Conservation (phyloP, 2,888 invertebrate genomes). For the Troilus luridus region DNA sequence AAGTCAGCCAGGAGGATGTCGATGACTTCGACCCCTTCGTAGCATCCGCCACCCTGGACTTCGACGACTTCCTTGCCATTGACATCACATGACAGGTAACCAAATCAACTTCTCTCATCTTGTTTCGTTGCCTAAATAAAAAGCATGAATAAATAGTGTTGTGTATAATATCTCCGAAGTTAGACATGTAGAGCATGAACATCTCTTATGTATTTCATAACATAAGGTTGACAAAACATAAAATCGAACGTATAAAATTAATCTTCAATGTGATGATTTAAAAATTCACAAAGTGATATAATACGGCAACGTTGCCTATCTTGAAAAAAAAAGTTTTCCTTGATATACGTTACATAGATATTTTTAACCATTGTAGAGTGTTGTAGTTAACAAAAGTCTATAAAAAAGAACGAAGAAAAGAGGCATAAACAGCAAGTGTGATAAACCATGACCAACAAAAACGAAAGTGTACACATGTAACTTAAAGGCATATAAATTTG, state of each 20-base stretch:
- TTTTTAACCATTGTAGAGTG: too few species aligned
- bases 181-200: not conserved
- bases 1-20: not conserved
- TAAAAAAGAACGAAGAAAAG: too few species aligned
- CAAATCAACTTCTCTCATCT: not conserved
- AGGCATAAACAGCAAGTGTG: too few species aligned
- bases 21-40: constrained; percentile 62
- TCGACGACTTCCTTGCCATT: constrained; percentile 62
- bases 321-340: too few species aligned
- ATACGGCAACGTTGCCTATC: too few species aligned
- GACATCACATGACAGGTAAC: constrained; percentile 56
- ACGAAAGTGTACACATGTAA: too few species aligned
- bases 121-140: not conserved
- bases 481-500: too few species aligned
- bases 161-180: not conserved
- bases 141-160: not conserved
- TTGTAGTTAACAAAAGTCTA: too few species aligned
- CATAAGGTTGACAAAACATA: not conserved
- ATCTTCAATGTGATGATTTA: not conserved
- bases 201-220: too few species aligned
- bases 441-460: too few species aligned
- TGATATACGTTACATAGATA: too few species aligned
- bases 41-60: constrained; percentile 58
- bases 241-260: not conserved
- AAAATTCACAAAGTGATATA: too few species aligned